Conservation (phyloP, 2,113 vertebrate species). For the Ranitomeya imitator region DNA sequence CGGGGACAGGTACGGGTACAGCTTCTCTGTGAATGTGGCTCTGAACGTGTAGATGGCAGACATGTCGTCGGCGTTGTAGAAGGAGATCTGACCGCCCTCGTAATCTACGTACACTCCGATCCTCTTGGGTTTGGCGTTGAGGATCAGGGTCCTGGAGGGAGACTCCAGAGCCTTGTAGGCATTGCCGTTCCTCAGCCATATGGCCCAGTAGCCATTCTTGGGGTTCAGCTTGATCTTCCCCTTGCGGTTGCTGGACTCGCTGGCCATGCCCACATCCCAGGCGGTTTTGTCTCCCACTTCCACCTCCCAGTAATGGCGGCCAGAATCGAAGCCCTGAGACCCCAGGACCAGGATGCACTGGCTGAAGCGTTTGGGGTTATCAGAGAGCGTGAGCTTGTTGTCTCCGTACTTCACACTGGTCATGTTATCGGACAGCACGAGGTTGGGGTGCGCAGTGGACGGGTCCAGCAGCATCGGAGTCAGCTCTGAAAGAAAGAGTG, state of each 20-base stretch:
- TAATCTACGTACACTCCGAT: conserved; percentile 71
- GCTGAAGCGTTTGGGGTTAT: conserved; percentile 70
- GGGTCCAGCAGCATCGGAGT: conserved; percentile 68
- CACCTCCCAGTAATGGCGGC: conserved; percentile 72
- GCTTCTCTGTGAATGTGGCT: conserved; percentile 63
- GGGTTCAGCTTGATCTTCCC: conserved; percentile 69
- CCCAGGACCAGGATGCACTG: conserved; percentile 69
- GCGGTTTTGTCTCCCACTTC: conserved; percentile 70
- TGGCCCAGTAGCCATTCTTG: conserved; percentile 70
- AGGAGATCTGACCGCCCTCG: conserved; percentile 70
- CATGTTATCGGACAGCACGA: conserved; percentile 66
- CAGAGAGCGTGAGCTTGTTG: conserved; percentile 62
- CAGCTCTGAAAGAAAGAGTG: conserved; percentile 58
- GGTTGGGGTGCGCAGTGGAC: conserved; percentile 70
- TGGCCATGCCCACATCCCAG: conserved; percentile 70
- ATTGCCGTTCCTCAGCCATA: conserved; percentile 67
- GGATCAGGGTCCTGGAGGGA: conserved; percentile 58
- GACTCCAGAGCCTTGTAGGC: conserved; percentile 69
- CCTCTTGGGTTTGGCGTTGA: conserved; percentile 42
- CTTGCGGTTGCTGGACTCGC: conserved; percentile 68
- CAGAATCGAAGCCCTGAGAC: conserved; percentile 65
- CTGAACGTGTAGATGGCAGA: conserved; percentile 69
- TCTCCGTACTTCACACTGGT: conserved; percentile 68
- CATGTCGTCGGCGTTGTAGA: conserved; percentile 67
- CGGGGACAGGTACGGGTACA: conserved; percentile 71